A percentile compares a stretch with the other conserved stretches of the same genome.
These are phyloP conservation scores for Linurgus olivaceus DNA, from an alignment of 2,797 vertebrate genomes.

Conservation along the genomic window DNA sequence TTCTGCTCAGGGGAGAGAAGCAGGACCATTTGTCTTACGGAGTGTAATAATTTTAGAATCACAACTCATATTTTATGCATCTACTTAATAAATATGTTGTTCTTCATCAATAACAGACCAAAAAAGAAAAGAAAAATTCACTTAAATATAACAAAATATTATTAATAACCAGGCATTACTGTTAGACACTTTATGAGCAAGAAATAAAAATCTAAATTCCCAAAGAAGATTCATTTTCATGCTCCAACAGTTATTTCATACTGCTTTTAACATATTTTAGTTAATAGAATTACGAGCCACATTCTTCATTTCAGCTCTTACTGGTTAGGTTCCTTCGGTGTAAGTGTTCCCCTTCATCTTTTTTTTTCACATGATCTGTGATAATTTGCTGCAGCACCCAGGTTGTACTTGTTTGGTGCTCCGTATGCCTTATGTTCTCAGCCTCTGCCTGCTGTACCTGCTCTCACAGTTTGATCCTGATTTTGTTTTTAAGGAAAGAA, in stretches of 20 bases:
- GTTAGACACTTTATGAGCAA: background rate
- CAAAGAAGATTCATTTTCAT: background rate
- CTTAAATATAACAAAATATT: background rate
- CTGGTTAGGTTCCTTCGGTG: background rate
- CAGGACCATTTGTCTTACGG: background rate
- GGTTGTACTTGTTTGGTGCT: background rate
- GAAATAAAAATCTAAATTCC: background rate
- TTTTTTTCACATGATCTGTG: background rate
- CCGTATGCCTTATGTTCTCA: background rate
- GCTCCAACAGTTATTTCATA: background rate
- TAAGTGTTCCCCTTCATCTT: background rate
- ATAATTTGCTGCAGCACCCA: background rate
- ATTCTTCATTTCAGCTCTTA: background rate
- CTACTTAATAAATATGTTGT: background rate
- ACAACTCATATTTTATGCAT: background rate
- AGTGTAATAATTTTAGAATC: background rate
- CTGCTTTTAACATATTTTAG: background rate
- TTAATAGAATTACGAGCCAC: background rate
- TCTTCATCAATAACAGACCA: background rate
- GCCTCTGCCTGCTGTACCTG: background rate
- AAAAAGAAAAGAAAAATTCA: background rate
- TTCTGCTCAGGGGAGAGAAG: background rate
- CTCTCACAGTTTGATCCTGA: background rate
- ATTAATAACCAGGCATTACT: background rate
- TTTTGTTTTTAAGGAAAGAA: background rate